Evolutionary conservation across 1,140 invertebrate genomes (phyloP).

Genomic region (Lepidurus packardi): DNA sequence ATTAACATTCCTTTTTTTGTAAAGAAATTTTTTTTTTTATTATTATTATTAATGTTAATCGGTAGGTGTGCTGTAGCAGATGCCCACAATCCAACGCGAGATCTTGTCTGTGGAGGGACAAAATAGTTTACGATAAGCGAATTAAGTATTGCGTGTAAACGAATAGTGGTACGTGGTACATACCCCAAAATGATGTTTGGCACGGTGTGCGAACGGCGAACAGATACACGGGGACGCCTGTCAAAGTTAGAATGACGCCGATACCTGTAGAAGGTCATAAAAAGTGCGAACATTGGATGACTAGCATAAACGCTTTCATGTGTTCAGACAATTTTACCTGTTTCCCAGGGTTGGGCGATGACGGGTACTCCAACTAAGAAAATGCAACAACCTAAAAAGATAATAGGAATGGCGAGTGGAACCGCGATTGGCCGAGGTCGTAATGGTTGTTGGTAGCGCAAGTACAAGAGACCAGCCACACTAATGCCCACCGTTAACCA

Average conservation of each 20-base stretch:
- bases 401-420: slow-evolving; percentile 51
- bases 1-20: not conserved
- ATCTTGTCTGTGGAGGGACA: slow-evolving; percentile 1
- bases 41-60: not conserved
- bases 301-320: not conserved
- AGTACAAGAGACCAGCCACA: slow-evolving; percentile 69
- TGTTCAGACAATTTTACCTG: slow-evolving; percentile 38
- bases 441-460: slow-evolving; percentile 65
- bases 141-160: not conserved
- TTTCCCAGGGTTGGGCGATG: slow-evolving; percentile 44
- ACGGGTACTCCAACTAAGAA: slow-evolving; percentile 52
- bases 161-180: slow-evolving; percentile 31
- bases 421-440: slow-evolving; percentile 74
- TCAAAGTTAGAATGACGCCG: slow-evolving; percentile 45
- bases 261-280: slow-evolving; percentile 39
- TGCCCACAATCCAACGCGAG: slow-evolving; percentile 22
- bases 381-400: slow-evolving; percentile 51
- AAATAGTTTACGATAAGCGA: not conserved
- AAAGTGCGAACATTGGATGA: not conserved
- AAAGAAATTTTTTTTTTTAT: not conserved
- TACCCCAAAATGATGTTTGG: not conserved
- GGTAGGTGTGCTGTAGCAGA: not conserved
- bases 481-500: slow-evolving; percentile 71
- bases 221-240: slow-evolving; percentile 52
- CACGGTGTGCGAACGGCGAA: slow-evolving; percentile 41